phyloP scores from a whole-genome alignment of 2,113 vertebrate species.

The Dipodomys ordii region DNA sequence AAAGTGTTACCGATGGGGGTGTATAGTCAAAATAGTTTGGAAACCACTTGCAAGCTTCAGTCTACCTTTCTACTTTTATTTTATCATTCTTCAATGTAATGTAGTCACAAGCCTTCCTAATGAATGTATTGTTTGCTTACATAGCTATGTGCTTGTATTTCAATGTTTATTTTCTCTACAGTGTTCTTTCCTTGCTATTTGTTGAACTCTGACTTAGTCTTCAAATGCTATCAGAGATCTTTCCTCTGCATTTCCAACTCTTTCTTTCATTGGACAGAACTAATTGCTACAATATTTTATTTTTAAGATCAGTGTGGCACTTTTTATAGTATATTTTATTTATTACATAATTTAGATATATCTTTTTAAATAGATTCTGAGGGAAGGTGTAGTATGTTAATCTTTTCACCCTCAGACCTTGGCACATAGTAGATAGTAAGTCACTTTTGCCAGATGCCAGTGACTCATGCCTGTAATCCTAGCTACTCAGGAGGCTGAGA shows the following conservation, averaged over 20 bases:
- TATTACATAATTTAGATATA: neutral
- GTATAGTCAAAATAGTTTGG: neutral
- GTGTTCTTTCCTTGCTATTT: neutral
- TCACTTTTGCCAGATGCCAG: too few relatives aligned
- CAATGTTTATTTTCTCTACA: neutral
- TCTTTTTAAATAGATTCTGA: constrained; percentile 10
- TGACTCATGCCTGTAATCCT: too few relatives aligned
- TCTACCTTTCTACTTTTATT: neutral
- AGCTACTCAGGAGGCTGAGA: too few relatives aligned
- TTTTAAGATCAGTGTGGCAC: neutral
- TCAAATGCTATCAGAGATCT: neutral
- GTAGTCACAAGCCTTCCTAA: neutral
- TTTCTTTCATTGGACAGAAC: constrained; percentile 8
- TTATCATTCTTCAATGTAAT: neutral
- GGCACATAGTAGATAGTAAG: neutral
- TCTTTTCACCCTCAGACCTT: neutral
- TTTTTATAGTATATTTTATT: neutral
- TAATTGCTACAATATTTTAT: neutral
- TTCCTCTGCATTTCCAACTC: neutral
- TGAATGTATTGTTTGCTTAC: neutral
- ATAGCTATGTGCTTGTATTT: neutral
- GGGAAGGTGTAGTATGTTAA: neutral
- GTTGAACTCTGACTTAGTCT: neutral
- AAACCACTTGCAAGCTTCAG: neutral
- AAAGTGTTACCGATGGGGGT: neutral